A percentile compares a stretch with the other conserved stretches of the same genome.
phyloP scores from a whole-genome alignment of 2,113 vertebrate species.

The Turnix velox region DNA sequence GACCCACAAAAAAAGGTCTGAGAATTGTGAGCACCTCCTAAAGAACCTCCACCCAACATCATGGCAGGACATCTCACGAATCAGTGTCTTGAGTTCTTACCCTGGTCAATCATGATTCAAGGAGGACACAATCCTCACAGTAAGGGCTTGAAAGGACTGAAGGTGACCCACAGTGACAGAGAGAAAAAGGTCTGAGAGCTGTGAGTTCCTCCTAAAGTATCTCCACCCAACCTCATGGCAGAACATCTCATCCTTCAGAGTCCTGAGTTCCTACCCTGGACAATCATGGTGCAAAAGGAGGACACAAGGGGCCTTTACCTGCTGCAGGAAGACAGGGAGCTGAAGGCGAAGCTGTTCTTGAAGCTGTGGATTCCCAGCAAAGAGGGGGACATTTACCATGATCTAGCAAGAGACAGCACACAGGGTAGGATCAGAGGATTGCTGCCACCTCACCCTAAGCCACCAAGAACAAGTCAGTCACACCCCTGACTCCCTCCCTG shows the following conservation, averaged over 20 bases:
- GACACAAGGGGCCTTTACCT: slow-evolving; percentile 73
- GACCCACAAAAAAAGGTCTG: no score
- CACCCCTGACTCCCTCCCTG: neutral
- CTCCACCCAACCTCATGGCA: neutral
- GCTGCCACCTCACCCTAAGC: slow-evolving; percentile 19
- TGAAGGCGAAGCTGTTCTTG: slow-evolving; percentile 96
- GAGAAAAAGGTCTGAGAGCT: neutral
- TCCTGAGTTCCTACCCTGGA: neutral
- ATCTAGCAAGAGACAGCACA: slow-evolving; percentile 78
- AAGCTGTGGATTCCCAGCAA: slow-evolving; percentile 95
- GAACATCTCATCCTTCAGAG: neutral
- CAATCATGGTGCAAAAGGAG: no score
- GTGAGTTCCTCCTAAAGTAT: neutral
- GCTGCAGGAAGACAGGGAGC: slow-evolving; percentile 94
- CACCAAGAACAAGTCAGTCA: neutral
- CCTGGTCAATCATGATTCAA: rapidly evolving
- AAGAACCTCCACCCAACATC: no score
- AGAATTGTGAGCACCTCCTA: no score
- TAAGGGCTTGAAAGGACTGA: neutral
- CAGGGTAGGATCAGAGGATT: neutral
- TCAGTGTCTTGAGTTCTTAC: rapidly evolving
- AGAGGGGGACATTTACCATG: slow-evolving; percentile 96
- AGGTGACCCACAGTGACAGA: rapidly evolving
- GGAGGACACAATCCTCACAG: neutral
- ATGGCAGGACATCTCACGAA: no score